Percentiles rank a stretch among this genome's conserved stretches.
phyloP scores from a whole-genome alignment of 2,797 vertebrate species.

The Melanogrammus aeglefinus region DNA sequence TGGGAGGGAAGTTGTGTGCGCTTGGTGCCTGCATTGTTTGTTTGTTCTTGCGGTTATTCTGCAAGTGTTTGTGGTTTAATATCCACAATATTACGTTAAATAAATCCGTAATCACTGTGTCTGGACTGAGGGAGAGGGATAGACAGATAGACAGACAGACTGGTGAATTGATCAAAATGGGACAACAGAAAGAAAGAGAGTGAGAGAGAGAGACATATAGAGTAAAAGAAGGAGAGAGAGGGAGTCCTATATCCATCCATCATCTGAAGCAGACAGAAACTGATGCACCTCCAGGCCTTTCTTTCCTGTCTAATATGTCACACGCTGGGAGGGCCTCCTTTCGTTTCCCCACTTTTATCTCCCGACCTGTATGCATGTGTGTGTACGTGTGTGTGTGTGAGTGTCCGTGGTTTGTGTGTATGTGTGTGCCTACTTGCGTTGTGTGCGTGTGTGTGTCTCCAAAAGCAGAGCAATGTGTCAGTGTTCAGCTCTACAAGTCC shows the following conservation, averaged over 20 bases:
- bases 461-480: constrained; percentile 6
- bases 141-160: too few species aligned
- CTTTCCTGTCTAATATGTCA: constrained; percentile 45
- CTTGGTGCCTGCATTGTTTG: too few species aligned
- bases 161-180: too few species aligned
- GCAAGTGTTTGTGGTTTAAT: too few species aligned
- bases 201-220: background rate
- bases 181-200: background rate
- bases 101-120: too few species aligned
- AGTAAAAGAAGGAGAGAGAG: constrained; percentile 15
- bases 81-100: too few species aligned
- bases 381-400: constrained; percentile 1
- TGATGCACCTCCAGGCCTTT: constrained; percentile 36
- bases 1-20: too few species aligned
- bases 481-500: constrained; percentile 34
- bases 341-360: constrained; percentile 45
- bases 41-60: too few species aligned
- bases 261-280: constrained; percentile 40
- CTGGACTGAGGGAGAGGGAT: too few species aligned
- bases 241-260: constrained; percentile 35
- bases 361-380: constrained; percentile 16
- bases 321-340: constrained; percentile 42
- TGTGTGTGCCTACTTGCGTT: constrained; percentile 10
- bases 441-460: background rate
- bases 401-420: constrained; percentile 13